Percentiles rank a stretch among this genome's conserved stretches.
phyloP scores from a whole-genome alignment of 2,888 invertebrate species.

The Drosophila lacicola region DNA sequence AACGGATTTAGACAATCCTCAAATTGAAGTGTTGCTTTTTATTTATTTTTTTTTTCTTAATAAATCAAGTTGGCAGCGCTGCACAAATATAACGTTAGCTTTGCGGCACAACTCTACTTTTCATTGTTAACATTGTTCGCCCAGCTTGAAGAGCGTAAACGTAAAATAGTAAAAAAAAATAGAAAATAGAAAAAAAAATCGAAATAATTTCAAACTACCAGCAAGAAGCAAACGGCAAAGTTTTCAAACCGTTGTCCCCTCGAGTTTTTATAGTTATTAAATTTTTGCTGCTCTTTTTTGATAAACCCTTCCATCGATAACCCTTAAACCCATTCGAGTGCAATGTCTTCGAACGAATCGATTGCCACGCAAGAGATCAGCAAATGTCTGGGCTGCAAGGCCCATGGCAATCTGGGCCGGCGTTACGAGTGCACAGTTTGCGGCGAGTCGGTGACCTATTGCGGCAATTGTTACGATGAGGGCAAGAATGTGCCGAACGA shows the following conservation, averaged over 20 bases:
- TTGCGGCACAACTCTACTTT: too few species aligned
- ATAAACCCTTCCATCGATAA: not conserved
- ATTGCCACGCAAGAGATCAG: not conserved
- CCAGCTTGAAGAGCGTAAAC: constrained; percentile 9
- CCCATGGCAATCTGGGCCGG: constrained; percentile 26
- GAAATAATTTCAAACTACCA: too few species aligned
- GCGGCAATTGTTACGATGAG: constrained; percentile 44
- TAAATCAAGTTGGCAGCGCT: constrained; percentile 47
- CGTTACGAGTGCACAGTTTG: constrained; percentile 61
- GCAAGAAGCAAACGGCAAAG: too few species aligned
- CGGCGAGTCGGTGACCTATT: constrained; percentile 45
- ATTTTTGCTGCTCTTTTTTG: not conserved
- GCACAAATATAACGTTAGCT: not conserved
- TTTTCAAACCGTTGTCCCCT: not conserved
- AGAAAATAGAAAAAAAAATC: not conserved
- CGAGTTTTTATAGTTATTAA: too few species aligned
- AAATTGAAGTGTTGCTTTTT: not conserved
- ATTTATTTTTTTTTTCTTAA: not conserved
- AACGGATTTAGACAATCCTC: not conserved
- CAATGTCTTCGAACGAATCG: constrained; percentile 15
- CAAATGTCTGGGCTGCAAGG: constrained; percentile 40
- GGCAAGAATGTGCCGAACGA: constrained; percentile 26
- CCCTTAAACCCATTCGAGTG: not conserved
- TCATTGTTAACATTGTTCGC: constrained; percentile 11
- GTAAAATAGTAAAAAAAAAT: constrained; percentile 5